Percentiles rank a stretch among this genome's conserved stretches.
These are phyloP conservation scores for Kradibia gibbosae DNA, from an alignment of 1,140 invertebrate genomes.

Conservation along the genomic window DNA sequence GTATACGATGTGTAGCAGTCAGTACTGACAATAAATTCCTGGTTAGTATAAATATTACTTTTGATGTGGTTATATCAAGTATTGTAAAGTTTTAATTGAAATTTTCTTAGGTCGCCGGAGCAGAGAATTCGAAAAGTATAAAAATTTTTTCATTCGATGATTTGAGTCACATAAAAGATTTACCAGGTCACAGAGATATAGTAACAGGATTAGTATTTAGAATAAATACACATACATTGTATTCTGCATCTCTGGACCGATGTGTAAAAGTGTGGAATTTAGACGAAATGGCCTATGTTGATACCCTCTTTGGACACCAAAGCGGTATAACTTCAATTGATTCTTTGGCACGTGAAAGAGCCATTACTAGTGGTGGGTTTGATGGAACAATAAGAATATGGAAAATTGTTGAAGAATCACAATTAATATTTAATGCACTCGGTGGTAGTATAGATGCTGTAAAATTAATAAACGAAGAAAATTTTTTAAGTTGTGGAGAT, in stretches of 20 bases:
- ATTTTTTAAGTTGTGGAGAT: conserved; percentile 92
- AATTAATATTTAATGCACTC: conserved; percentile 92
- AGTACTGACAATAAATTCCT: conserved; percentile 90
- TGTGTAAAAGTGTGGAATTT: conserved; percentile 95
- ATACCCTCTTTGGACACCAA: conserved; percentile 96
- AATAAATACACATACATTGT: conserved; percentile 90
- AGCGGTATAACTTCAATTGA: conserved; percentile 92
- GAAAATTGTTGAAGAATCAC: conserved; percentile 97
- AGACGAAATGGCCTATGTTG: conserved; percentile 96
- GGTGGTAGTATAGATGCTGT: conserved; percentile 89
- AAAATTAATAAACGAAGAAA: conserved; percentile 91
- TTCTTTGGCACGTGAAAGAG: conserved; percentile 85
- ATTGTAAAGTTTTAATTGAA: neutral
- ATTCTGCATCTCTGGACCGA: conserved; percentile 87
- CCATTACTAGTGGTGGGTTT: conserved; percentile 89
- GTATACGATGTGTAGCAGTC: conserved; percentile 81
- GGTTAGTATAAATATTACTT: conserved; percentile 67
- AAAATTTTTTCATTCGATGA: conserved; percentile 88
- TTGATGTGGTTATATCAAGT: neutral
- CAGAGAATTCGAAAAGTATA: conserved; percentile 80
- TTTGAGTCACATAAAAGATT: conserved; percentile 85
- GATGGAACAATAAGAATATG: conserved; percentile 91
- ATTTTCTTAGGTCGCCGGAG: conserved; percentile 75
- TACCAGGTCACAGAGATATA: conserved; percentile 83
- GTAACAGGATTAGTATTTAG: conserved; percentile 90